Base-by-base conservation (phyloP, 1,140 invertebrate genomes). In the Belonocnema kinseyi region DNA sequence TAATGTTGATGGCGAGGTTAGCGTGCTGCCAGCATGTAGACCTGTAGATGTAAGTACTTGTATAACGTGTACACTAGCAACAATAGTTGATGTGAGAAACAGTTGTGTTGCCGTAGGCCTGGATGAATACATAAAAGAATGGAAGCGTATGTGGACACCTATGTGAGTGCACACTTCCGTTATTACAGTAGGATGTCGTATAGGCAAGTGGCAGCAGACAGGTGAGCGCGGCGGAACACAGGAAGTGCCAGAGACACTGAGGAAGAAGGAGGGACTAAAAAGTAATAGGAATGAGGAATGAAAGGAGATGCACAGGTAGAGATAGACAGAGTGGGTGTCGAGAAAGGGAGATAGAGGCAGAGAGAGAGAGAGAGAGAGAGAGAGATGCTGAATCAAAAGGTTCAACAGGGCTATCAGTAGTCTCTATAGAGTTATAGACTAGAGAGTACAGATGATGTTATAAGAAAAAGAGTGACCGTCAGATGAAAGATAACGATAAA, bases 201-300 rank as follows among this genome's bases (percentile, higher is more conserved):
- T 80, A 84, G 83, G 82, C 86, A 89, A 86, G 88, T 89, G 88
- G 83, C 77, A 82, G 84, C 82, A 77, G 80, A 85, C 88, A 89
- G 88, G 89, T 89, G 89, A 90, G 81, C 80, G 86, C 85, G 84
- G 85, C 85, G 87, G 87, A 89, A 89, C 85, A 88, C 85, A 87
- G 87, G 88, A 89, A 89, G 87, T 89, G 80, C 78, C 81, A 81
- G 85, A 85, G 88, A 88, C 87, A 73, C 70, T 71, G 56, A 79
- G 80, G 71, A 75, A 80, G 78, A 74, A 72, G 56, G 74, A 66
- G 79, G 58, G 61, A 53, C 50, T 50, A 77, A 19, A 52, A 61
- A 54, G 76, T 17, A 56, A 70, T 71, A 73, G 74, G 40, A 46
- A 46, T 0, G 40, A 46, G 40, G 40, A 46, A 46, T 46, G 5